phyloP scores from a whole-genome alignment of 1,140 invertebrate genomes.

The Drosophila sp. region DNA sequence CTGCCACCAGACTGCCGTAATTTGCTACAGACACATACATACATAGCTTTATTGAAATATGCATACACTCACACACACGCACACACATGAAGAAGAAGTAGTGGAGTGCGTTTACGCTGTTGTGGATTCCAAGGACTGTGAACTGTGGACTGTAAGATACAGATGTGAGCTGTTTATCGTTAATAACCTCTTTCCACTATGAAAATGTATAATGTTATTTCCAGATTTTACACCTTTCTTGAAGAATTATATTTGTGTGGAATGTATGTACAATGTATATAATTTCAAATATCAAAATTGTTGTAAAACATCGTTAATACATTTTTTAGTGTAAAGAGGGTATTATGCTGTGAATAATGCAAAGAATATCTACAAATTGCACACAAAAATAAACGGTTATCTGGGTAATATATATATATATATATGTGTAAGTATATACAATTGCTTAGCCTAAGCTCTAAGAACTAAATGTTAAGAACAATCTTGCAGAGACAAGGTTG shows the following conservation, averaged over 20 bases:
- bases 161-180: constrained; percentile 44
- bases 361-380: constrained; percentile 8
- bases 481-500: no score
- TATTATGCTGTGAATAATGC: background rate
- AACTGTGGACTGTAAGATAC: constrained; percentile 50
- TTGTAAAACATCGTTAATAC: no score
- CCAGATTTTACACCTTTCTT: no score
- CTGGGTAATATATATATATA: constrained; percentile 25
- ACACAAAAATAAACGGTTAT: constrained; percentile 29
- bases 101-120: constrained; percentile 1
- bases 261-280: no score
- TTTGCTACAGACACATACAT: constrained; percentile 44
- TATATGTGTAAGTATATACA: constrained; percentile 52
- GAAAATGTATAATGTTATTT: no score
- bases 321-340: no score
- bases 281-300: no score
- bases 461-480: no score
- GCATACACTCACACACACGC: constrained; percentile 5
- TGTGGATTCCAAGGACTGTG: constrained; percentile 13
- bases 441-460: constrained; percentile 38
- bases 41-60: background rate
- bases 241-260: no score
- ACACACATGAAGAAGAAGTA: constrained; percentile 4
- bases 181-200: background rate
- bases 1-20: constrained; percentile 55